A percentile compares a stretch with the other conserved stretches of the same genome.
These are phyloP conservation scores for Mesopsocus fuscifrons DNA, from an alignment of 2,888 invertebrate genomes.

Conservation along the genomic window DNA sequence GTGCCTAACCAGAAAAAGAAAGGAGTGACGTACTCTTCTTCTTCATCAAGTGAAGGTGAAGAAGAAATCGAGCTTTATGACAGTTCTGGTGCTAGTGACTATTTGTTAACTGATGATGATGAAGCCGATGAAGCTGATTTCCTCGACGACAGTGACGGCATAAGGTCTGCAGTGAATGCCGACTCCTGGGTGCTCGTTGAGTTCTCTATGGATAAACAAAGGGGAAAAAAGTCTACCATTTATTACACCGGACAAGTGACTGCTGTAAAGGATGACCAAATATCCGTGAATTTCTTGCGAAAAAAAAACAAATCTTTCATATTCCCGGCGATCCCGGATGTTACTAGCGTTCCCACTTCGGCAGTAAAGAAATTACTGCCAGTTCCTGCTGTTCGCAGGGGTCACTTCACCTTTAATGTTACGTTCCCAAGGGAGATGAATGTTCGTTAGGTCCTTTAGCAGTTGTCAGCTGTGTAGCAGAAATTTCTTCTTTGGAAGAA, in stretches of 20 bases:
- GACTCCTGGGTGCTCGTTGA: slow-evolving; percentile 11
- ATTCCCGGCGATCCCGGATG: slow-evolving; percentile 9
- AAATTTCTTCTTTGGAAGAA: too few species aligned
- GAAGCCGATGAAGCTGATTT: slow-evolving; percentile 10
- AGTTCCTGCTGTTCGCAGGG: too few species aligned
- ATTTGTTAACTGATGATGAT: slow-evolving; percentile 10
- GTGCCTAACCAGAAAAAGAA: slow-evolving; percentile 4
- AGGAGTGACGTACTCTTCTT: background rate
- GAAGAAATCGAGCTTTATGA: slow-evolving; percentile 6
- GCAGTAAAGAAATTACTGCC: background rate
- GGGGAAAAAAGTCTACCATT: background rate
- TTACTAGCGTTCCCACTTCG: background rate
- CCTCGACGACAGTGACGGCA: slow-evolving; percentile 7
- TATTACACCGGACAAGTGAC: background rate
- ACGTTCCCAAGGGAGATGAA: background rate
- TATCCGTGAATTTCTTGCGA: slow-evolving; percentile 6
- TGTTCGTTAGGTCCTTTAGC: background rate
- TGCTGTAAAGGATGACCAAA: slow-evolving; percentile 3
- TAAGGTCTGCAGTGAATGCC: slow-evolving; percentile 6
- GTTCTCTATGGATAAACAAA: background rate
- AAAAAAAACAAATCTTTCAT: slow-evolving; percentile 11
- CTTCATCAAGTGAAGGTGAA: slow-evolving; percentile 5
- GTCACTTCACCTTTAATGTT: background rate
- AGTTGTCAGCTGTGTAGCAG: too few species aligned
- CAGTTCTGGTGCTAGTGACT: background rate